Evolutionary conservation across 2,797 vertebrate species (phyloP).

Genomic region (Lutjanus campechanus): DNA sequence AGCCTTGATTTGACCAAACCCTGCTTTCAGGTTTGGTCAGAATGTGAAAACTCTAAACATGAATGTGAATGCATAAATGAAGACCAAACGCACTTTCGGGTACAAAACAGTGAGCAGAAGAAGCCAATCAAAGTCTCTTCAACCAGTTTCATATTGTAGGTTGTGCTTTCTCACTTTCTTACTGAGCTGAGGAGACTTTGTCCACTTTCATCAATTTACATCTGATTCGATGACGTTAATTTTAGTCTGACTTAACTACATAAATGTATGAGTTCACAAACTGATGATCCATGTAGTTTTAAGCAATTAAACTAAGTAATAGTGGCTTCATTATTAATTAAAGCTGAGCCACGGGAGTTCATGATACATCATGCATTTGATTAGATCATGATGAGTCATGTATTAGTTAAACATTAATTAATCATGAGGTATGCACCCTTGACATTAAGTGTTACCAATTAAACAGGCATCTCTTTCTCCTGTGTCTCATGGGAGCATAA

Average conservation of each 20-base stretch:
- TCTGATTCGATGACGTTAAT: slow-evolving; percentile 2
- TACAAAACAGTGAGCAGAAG: neutral
- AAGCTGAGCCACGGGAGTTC: slow-evolving; percentile 37
- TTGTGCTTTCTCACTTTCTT: neutral
- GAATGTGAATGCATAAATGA: neutral
- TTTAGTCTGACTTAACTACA: slow-evolving; percentile 12
- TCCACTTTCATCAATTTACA: neutral
- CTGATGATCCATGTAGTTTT: slow-evolving; percentile 41
- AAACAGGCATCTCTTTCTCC: neutral
- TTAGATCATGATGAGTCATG: slow-evolving; percentile 37
- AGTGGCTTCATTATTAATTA: slow-evolving; percentile 44
- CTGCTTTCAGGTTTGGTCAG: neutral
- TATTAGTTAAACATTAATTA: slow-evolving; percentile 49
- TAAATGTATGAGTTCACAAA: slow-evolving; percentile 45
- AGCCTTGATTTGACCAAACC: neutral
- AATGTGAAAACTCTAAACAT: neutral
- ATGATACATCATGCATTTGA: slow-evolving; percentile 47
- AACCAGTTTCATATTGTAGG: neutral
- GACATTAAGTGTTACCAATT: slow-evolving; percentile 27
- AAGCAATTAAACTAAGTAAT: slow-evolving; percentile 38
- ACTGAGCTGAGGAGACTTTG: neutral
- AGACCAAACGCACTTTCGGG: neutral
- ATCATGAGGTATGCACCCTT: slow-evolving; percentile 31
- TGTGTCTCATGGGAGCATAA: neutral
- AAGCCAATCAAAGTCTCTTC: slow-evolving; percentile 8